phyloP scores from a whole-genome alignment of 2,797 vertebrate species.

The Aplochiton taeniatus region DNA sequence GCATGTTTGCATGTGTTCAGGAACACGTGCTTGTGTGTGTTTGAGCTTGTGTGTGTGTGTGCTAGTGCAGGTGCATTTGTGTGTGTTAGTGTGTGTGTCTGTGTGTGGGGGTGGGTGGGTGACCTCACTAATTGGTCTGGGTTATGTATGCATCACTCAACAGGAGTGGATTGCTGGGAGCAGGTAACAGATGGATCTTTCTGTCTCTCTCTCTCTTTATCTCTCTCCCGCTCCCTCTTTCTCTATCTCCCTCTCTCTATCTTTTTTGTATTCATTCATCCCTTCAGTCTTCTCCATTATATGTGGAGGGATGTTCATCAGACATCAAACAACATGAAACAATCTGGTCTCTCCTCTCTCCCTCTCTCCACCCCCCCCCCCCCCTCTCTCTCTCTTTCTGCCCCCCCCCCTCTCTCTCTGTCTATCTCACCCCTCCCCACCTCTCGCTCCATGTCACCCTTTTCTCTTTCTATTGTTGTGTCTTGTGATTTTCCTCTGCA shows the following conservation, averaged over 20 bases:
- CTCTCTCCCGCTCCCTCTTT: too few species aligned
- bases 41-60: not conserved
- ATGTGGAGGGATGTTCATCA: conserved; percentile 49
- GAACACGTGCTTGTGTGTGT: conserved; percentile 7
- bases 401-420: too few species aligned
- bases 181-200: too few species aligned
- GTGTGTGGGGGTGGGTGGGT: not conserved
- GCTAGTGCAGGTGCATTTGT: not conserved
- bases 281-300: conserved; percentile 48
- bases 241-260: conserved; percentile 62
- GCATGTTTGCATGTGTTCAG: conserved; percentile 3
- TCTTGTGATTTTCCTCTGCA: conserved; percentile 36
- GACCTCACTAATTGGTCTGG: not conserved
- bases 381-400: not conserved
- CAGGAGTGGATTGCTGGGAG: too few species aligned
- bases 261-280: conserved; percentile 21
- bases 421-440: conserved; percentile 31
- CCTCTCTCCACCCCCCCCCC: too few species aligned
- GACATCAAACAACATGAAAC: conserved; percentile 74
- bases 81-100: not conserved
- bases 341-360: conserved; percentile 28
- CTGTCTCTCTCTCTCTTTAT: too few species aligned
- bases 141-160: too few species aligned
- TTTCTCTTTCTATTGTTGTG: not conserved
- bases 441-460: not conserved